Percentiles rank a stretch among this genome's conserved stretches.
Conservation (phyloP, 92 coral and sea anemone species). For the Metridium senile region DNA sequence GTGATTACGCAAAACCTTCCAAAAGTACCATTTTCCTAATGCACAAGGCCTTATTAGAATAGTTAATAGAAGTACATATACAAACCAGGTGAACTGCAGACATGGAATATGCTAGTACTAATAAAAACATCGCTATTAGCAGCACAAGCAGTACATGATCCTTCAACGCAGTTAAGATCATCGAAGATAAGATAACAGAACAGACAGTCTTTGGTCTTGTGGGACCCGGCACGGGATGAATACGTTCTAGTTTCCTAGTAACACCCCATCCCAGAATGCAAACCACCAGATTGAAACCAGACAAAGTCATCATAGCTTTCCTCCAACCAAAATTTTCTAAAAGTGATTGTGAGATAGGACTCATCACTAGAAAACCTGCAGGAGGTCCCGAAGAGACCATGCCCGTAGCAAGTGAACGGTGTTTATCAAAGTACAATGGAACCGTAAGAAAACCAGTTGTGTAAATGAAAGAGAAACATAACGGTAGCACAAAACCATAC, state of each 20-base stretch:
- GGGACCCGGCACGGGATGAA: not conserved
- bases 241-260: not conserved
- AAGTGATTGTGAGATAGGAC: conserved; percentile 47
- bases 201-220: not conserved
- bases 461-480: conserved; percentile 38
- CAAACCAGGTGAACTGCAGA: not conserved
- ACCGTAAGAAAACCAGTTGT: conserved; percentile 29
- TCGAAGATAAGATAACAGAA: not conserved
- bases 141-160: not conserved
- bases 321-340: conserved; percentile 56
- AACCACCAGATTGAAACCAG: conserved; percentile 26
- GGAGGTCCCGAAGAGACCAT: conserved; percentile 58
- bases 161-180: not conserved
- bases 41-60: too few relatives aligned
- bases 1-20: too few relatives aligned
- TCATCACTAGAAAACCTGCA: conserved; percentile 60
- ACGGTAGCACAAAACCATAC: conserved; percentile 52
- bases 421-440: conserved; percentile 56
- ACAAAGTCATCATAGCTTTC: conserved; percentile 40
- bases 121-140: not conserved
- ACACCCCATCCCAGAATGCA: conserved; percentile 24
- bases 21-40: too few relatives aligned
- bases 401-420: conserved; percentile 52
- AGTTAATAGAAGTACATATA: not conserved
- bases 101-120: not conserved